Base-by-base conservation (phyloP, 37 sponge, comb jelly and placozoan species). In the Axinella damicornis region DNA sequence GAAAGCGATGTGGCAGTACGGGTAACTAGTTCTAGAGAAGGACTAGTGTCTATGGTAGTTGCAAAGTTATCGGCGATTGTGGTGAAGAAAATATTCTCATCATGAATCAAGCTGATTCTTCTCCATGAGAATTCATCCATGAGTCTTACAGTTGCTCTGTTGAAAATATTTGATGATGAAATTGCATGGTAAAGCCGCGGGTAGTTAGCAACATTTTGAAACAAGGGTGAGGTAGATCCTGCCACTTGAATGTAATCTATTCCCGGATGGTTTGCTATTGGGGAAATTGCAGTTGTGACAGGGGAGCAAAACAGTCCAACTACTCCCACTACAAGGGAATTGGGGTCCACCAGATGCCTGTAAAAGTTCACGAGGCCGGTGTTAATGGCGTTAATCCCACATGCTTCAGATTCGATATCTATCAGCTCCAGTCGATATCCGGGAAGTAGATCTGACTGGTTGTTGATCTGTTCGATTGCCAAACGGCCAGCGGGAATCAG, bases 221-320 rank as follows among this genome's bases (percentile, higher is more conserved):
- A n/a, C n/a, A n/a, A n/a, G n/a, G n/a, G n/a, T n/a, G n/a, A n/a
- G n/a, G n/a, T n/a, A n/a, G n/a, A n/a, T n/a, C n/a, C n/a, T n/a
- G n/a, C n/a, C n/a, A n/a, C n/a, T n/a, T n/a, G n/a, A n/a, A n/a
- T n/a, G n/a, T n/a, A n/a, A n/a, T n/a, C n/a, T n/a, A n/a, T n/a
- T n/a, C n/a, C n/a, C n/a, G n/a, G n/a, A n/a, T n/a, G n/a, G n/a
- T n/a, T n/a, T n/a, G n/a, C n/a, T n/a, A n/a, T n/a, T n/a, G n/a
- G n/a, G n/a, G n/a, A n/a, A n/a, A n/a, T n/a, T n/a, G n/a, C n/a
- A n/a, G n/a, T n/a, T n/a, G n/a, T n/a, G n/a, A n/a, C n/a, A n/a
- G 81, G 31, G 13, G 81, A 53, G 37, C 81, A 81, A 5, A 69
- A 35, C 53, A 81, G 32, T 65, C 80, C 80, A 11, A 81, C 55